Conservation (phyloP, 2,113 vertebrate species). For the Eulacestoma nigropectus region DNA sequence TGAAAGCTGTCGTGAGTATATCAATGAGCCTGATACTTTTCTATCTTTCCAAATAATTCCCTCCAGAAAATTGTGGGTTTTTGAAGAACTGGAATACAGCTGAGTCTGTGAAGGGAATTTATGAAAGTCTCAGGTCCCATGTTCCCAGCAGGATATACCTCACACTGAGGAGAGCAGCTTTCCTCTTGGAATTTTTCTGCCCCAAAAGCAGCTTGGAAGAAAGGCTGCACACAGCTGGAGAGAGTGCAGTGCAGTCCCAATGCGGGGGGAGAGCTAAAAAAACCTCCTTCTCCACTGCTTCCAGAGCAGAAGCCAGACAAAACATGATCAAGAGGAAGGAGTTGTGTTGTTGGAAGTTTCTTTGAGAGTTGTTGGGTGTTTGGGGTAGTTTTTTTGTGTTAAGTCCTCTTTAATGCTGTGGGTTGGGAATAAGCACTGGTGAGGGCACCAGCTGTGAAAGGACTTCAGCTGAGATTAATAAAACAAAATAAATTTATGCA, state of each 20-base stretch:
- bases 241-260: rapidly evolving
- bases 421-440: not conserved
- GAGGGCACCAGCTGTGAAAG: not conserved
- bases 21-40: not conserved
- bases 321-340: rapidly evolving
- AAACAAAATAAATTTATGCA: not conserved
- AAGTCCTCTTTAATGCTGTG: not conserved
- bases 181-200: not conserved
- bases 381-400: too few relatives aligned
- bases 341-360: not conserved
- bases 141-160: not conserved
- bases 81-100: not conserved
- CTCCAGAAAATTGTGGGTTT: not conserved
- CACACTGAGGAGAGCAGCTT: not conserved
- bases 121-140: not conserved
- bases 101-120: not conserved
- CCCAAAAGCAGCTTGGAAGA: not conserved
- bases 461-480: not conserved
- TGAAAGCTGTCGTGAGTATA: not conserved
- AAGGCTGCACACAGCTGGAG: not conserved
- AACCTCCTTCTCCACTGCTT: not conserved
- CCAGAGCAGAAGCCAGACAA: too few relatives aligned
- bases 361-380: not conserved
- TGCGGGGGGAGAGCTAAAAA: not conserved
- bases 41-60: not conserved